phyloP scores from a whole-genome alignment of 2,888 invertebrate species.

The Pyrrhosoma nymphula region DNA sequence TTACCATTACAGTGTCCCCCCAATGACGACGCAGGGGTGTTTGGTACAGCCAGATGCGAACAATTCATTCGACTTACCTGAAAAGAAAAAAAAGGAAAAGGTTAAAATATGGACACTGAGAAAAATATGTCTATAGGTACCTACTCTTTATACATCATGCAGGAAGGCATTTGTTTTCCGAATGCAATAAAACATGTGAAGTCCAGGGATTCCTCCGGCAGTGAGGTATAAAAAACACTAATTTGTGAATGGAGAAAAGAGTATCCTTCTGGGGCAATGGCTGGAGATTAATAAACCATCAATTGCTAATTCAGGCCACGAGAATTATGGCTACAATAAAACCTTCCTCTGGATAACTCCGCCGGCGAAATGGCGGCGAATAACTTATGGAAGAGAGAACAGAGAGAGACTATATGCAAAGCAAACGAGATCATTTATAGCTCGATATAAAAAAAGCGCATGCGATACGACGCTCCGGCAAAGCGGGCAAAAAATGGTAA shows the following conservation, averaged over 20 bases:
- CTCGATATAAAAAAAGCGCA: not conserved
- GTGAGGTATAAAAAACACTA: not conserved
- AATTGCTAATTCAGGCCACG: slow-evolving; percentile 21
- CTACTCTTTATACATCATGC: not conserved
- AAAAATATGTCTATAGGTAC: not conserved
- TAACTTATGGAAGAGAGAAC: slow-evolving; percentile 33
- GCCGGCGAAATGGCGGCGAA: not conserved
- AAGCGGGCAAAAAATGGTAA: not conserved
- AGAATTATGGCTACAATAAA: slow-evolving; percentile 23
- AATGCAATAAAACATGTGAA: not conserved
- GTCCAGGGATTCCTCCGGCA: not conserved
- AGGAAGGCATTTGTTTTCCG: not conserved
- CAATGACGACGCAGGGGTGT: not conserved
- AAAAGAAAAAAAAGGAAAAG: not conserved
- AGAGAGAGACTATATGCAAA: not conserved
- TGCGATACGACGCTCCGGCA: not conserved
- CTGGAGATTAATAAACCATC: slow-evolving; percentile 15
- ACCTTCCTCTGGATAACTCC: slow-evolving; percentile 23
- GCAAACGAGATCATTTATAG: not conserved
- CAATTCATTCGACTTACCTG: not conserved
- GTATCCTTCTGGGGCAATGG: not conserved
- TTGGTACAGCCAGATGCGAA: not conserved
- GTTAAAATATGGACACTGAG: not conserved
- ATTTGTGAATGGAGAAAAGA: not conserved
- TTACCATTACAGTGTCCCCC: not conserved